A percentile compares a stretch with the other conserved stretches of the same genome.
Evolutionary conservation across 2,888 invertebrate genomes (phyloP).

Genomic region (Rhamnusium bicolor): DNA sequence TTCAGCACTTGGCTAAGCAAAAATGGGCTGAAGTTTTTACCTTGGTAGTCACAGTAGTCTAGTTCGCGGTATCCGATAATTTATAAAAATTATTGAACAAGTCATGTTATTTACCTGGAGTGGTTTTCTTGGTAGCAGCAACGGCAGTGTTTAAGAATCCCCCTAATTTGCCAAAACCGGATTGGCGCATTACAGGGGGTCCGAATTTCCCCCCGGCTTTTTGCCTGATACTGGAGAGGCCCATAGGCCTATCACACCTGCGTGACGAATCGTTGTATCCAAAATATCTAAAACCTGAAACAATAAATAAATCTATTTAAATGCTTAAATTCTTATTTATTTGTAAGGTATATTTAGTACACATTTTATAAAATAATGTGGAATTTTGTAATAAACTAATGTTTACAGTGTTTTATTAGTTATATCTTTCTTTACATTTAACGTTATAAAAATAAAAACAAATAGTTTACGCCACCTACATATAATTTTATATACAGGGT

Average conservation of each 20-base stretch:
- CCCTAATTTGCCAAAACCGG: slow-evolving; percentile 64
- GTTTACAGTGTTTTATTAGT: neutral
- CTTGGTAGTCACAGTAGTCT: too few species aligned
- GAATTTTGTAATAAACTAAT: slow-evolving; percentile 1
- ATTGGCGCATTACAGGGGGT: slow-evolving; percentile 65
- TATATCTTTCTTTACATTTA: neutral
- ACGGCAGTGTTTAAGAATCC: slow-evolving; percentile 67
- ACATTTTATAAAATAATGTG: neutral
- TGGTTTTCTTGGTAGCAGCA: slow-evolving; percentile 59
- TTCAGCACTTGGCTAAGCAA: too few species aligned
- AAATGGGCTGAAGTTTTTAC: too few species aligned
- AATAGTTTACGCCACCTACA: neutral
- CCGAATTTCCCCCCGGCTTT: slow-evolving; percentile 52
- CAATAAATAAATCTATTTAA: neutral
- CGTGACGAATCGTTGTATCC: slow-evolving; percentile 54
- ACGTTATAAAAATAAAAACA: neutral
- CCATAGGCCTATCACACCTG: slow-evolving; percentile 56
- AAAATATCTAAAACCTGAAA: slow-evolving; percentile 45
- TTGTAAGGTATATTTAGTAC: too few species aligned
- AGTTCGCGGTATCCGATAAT: too few species aligned
- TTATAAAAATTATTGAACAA: too few species aligned
- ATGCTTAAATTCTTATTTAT: too few species aligned
- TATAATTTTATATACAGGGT: too few species aligned
- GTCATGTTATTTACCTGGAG: slow-evolving; percentile 33
- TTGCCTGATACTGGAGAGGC: slow-evolving; percentile 51